Conservation (phyloP, 2,113 vertebrate species). For the Capreolus pygargus region DNA sequence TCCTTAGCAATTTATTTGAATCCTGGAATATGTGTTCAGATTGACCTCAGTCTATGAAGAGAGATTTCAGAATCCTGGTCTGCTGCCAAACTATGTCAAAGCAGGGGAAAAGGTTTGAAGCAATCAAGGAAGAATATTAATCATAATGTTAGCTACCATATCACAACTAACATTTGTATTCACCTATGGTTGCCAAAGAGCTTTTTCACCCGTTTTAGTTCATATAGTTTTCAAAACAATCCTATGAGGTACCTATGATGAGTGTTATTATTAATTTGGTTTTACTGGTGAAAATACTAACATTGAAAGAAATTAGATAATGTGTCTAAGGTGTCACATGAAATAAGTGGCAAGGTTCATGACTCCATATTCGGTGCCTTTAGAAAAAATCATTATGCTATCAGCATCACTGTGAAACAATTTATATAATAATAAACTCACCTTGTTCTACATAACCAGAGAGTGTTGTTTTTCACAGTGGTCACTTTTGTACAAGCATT, state of each 20-base stretch:
- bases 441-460: background rate
- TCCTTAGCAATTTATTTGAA: constrained; percentile 54
- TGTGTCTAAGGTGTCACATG: background rate
- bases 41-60: constrained; percentile 55
- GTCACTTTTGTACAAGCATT: background rate
- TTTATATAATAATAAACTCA: background rate
- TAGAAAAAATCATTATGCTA: background rate
- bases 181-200: background rate
- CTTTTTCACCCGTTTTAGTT: background rate
- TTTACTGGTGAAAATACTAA: constrained; percentile 9
- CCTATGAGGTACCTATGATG: background rate
- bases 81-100: constrained; percentile 31
- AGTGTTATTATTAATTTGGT: background rate
- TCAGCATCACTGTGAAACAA: background rate
- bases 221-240: background rate
- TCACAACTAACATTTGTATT: background rate
- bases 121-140: background rate
- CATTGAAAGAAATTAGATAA: background rate
- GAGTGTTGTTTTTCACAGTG: background rate
- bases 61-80: constrained; percentile 49
- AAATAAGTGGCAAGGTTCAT: background rate
- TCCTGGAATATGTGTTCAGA: constrained; percentile 54
- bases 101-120: background rate
- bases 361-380: background rate
- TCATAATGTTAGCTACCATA: background rate